A percentile compares a stretch with the other conserved stretches of the same genome.
Conservation (phyloP, 2,888 invertebrate species). For the Eupithecia vulgata region DNA sequence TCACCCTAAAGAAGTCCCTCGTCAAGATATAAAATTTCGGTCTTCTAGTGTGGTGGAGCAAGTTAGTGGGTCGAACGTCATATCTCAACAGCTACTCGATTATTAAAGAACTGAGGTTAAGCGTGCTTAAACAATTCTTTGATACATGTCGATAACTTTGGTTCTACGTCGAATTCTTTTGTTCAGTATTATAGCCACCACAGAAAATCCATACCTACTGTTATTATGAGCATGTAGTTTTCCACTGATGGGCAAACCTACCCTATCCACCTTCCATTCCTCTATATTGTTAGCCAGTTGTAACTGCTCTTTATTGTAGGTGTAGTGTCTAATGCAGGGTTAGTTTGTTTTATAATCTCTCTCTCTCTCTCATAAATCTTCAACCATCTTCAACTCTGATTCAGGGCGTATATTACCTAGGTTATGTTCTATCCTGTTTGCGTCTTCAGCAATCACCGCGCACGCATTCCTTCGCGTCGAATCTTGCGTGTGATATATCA, state of each 20-base stretch:
- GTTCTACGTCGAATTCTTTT: neutral
- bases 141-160: neutral
- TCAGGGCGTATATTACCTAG: conserved; percentile 14
- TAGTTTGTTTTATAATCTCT: neutral
- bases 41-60: neutral
- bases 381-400: neutral
- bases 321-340: too few relatives aligned
- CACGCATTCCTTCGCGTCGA: conserved; percentile 23
- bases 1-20: neutral
- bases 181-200: neutral
- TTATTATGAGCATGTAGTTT: neutral
- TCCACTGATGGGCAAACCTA: too few relatives aligned
- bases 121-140: neutral
- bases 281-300: conserved; percentile 3
- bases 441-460: conserved; percentile 19
- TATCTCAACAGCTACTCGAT: neutral
- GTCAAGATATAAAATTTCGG: neutral
- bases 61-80: too few relatives aligned
- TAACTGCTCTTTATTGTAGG: neutral
- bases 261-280: neutral
- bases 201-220: neutral
- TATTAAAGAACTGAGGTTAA: too few relatives aligned
- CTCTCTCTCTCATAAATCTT: too few relatives aligned
- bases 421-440: conserved; percentile 26
- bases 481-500: conserved; percentile 23